Evolutionary conservation across 1,140 invertebrate genomes (phyloP).

Genomic region (Mya arenaria): DNA sequence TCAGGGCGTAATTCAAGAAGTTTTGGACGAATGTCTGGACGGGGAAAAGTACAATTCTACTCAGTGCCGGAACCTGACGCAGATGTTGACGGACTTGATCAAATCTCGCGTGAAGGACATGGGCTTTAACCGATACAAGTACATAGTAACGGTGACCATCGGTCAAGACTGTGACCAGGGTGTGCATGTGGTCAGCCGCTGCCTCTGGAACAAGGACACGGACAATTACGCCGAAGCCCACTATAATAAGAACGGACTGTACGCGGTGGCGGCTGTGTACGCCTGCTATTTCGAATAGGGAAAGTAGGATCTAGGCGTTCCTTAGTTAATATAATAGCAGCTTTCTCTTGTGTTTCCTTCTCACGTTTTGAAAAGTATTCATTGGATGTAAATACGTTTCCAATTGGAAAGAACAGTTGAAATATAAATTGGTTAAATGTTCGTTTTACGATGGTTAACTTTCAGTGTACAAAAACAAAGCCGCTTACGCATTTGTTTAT

Average conservation of each 20-base stretch:
- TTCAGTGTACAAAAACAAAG: too few relatives aligned
- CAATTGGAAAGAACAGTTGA: too few relatives aligned
- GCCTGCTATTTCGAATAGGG: slow-evolving; percentile 75
- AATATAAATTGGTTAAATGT: too few relatives aligned
- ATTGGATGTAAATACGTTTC: too few relatives aligned
- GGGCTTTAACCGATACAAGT: slow-evolving; percentile 72
- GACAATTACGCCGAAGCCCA: slow-evolving; percentile 73
- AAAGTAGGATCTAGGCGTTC: too few relatives aligned
- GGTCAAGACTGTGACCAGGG: slow-evolving; percentile 74
- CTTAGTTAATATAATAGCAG: too few relatives aligned
- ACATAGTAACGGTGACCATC: slow-evolving; percentile 71
- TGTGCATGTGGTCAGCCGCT: slow-evolving; percentile 69
- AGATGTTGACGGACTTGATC: slow-evolving; percentile 70
- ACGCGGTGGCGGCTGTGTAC: slow-evolving; percentile 74
- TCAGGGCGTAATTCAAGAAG: slow-evolving; percentile 59
- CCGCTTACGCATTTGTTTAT: too few relatives aligned
- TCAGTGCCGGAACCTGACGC: slow-evolving; percentile 60
- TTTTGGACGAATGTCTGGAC: slow-evolving; percentile 65
- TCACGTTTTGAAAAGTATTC: too few relatives aligned
- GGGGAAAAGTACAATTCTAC: slow-evolving; percentile 67
- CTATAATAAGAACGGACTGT: slow-evolving; percentile 69
- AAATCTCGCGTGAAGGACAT: slow-evolving; percentile 70
- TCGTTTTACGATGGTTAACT: too few relatives aligned
- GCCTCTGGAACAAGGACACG: slow-evolving; percentile 74
- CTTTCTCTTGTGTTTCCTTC: too few relatives aligned